Percentiles rank a stretch among this genome's conserved stretches.
phyloP scores from a whole-genome alignment of 2,797 vertebrate species.

The Neopelma chrysocephalum region DNA sequence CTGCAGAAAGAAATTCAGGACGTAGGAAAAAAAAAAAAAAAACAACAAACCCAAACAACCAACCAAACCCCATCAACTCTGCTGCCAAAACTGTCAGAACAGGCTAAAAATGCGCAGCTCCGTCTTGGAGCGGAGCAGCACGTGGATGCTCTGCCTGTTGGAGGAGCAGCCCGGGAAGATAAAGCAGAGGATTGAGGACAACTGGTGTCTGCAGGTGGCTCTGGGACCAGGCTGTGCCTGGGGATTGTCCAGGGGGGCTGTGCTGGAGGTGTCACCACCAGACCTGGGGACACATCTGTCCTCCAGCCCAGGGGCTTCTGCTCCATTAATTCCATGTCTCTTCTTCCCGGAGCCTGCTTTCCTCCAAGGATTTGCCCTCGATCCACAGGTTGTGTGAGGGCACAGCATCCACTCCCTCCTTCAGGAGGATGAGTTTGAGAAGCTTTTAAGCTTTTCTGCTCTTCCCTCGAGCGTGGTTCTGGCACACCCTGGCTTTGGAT shows the following conservation, averaged over 20 bases:
- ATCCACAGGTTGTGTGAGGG: background rate
- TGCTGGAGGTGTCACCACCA: background rate
- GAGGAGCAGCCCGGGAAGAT: background rate
- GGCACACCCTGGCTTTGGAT: background rate
- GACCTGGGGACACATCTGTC: background rate
- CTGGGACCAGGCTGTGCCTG: background rate
- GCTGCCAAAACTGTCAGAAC: background rate
- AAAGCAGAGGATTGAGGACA: background rate
- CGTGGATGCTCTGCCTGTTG: background rate
- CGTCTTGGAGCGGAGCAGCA: accelerated
- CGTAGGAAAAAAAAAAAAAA: background rate
- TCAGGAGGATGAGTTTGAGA: background rate
- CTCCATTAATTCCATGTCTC: background rate
- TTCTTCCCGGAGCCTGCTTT: background rate
- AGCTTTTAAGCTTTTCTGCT: background rate
- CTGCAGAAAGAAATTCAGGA: background rate
- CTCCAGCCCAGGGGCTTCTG: accelerated
- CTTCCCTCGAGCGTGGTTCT: background rate
- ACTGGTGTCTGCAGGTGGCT: background rate
- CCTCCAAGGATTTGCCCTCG: background rate
- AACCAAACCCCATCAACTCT: background rate
- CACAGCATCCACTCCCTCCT: background rate
- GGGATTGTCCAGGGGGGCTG: background rate
- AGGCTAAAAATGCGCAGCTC: background rate
- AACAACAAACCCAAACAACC: background rate